These are phyloP conservation scores for Agriopis aurantiaria DNA, from an alignment of 2,888 invertebrate species.

Conservation along the genomic window DNA sequence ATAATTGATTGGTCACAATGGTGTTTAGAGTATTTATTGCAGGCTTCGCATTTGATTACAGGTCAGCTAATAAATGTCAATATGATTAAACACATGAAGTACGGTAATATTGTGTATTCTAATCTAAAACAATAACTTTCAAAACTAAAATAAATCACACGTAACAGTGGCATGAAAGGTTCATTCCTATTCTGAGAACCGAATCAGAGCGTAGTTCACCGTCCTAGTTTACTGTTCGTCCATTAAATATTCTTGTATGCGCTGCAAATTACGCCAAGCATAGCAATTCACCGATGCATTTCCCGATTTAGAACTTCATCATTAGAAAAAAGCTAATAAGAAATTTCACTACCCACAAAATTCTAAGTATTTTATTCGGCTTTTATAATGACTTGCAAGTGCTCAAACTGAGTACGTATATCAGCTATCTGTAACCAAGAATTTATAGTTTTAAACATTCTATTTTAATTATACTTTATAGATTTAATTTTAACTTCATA, in stretches of 20 bases:
- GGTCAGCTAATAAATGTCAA: no score
- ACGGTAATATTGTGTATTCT: background rate
- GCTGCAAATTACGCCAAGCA: constrained; percentile 37
- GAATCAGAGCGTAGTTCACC: constrained; percentile 33
- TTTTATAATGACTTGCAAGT: no score
- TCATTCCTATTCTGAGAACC: constrained; percentile 39
- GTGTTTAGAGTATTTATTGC: background rate
- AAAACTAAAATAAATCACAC: background rate
- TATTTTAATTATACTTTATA: no score
- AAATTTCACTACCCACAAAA: background rate
- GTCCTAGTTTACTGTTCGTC: constrained; percentile 41
- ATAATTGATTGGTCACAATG: background rate
- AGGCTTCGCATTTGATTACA: no score
- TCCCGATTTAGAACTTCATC: constrained; percentile 1
- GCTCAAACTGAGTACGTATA: no score
- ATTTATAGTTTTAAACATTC: no score
- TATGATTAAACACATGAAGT: no score
- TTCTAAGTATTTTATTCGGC: no score
- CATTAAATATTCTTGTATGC: constrained; percentile 46
- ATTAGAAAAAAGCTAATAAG: background rate
- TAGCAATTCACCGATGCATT: constrained; percentile 28
- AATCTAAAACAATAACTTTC: constrained; percentile 2
- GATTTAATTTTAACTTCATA: no score
- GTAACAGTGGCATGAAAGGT: constrained; percentile 27
- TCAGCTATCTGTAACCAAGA: no score